Evolutionary conservation across 2,888 invertebrate genomes (phyloP).

Genomic region (Drosophila quinaria): DNA sequence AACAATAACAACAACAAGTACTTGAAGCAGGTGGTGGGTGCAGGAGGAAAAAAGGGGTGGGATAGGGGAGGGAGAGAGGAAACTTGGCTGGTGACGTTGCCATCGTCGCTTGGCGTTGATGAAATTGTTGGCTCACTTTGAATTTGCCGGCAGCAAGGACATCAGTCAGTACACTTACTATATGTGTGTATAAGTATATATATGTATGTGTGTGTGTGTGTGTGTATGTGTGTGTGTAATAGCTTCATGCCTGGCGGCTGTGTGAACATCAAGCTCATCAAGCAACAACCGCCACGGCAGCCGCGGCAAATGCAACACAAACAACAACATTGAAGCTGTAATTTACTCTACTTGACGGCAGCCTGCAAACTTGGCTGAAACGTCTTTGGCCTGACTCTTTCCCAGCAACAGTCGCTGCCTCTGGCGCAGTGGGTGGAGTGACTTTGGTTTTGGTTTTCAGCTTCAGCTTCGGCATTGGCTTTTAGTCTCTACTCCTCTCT

Average conservation of each 20-base stretch:
- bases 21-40: not conserved
- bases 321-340: conserved; percentile 58
- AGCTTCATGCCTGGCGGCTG: conserved; percentile 83
- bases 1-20: conserved; percentile 16
- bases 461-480: conserved; percentile 16
- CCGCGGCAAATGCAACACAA: conserved; percentile 50
- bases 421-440: conserved; percentile 75
- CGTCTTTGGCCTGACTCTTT: not conserved
- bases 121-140: conserved; percentile 80
- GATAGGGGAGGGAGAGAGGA: not conserved
- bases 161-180: conserved; percentile 34
- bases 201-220: too few species aligned
- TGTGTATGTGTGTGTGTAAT: conserved; percentile 69
- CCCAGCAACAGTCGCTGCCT: conserved; percentile 8
- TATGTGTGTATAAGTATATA: conserved; percentile 3
- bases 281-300: conserved; percentile 53
- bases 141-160: conserved; percentile 82
- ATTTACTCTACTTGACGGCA: conserved; percentile 67
- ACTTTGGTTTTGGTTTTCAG: not conserved
- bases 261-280: conserved; percentile 84
- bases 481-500: conserved; percentile 16
- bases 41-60: not conserved
- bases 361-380: conserved; percentile 46
- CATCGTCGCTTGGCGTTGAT: conserved; percentile 73
- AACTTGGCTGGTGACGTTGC: conserved; percentile 37